phyloP scores from a whole-genome alignment of 2,113 vertebrate genomes.

The Limanda limanda region DNA sequence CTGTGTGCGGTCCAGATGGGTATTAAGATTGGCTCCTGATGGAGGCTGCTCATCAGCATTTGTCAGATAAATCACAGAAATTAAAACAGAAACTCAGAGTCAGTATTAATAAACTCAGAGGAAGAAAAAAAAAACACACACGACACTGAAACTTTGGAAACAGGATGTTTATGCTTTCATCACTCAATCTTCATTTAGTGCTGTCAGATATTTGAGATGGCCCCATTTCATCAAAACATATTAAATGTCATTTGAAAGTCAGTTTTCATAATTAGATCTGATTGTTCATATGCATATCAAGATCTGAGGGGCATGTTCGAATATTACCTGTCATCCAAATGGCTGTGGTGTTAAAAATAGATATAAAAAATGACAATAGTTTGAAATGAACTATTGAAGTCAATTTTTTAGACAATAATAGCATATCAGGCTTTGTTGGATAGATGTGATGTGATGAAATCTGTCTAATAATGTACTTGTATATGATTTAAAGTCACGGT shows the following conservation, averaged over 20 bases:
- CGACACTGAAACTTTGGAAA: conserved; percentile 43
- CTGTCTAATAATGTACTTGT: not conserved
- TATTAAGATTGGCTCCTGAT: conserved; percentile 40
- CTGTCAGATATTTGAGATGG: conserved; percentile 57
- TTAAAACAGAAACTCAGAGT: conserved; percentile 48
- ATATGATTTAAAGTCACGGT: not conserved
- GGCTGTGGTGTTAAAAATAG: conserved; percentile 42
- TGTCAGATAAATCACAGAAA: conserved; percentile 57
- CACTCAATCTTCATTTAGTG: conserved; percentile 65
- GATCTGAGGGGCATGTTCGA: conserved; percentile 35
- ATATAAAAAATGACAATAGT: conserved; percentile 30
- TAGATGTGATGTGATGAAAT: conserved; percentile 2
- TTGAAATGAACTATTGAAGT: conserved; percentile 27
- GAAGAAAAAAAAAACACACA: not conserved
- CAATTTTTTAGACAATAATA: conserved; percentile 4
- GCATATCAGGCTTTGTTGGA: not conserved
- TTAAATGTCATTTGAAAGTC: conserved; percentile 65
- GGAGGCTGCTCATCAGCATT: conserved; percentile 54
- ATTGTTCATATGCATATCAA: conserved; percentile 53
- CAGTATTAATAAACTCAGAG: conserved; percentile 40
- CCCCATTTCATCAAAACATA: conserved; percentile 53
- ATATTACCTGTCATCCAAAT: conserved; percentile 59
- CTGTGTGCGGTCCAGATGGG: conserved; percentile 20
- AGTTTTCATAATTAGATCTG: conserved; percentile 64
- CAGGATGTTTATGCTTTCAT: conserved; percentile 49